Base-by-base conservation (phyloP, 2,888 invertebrate genomes). In the Nudaria mundana region DNA sequence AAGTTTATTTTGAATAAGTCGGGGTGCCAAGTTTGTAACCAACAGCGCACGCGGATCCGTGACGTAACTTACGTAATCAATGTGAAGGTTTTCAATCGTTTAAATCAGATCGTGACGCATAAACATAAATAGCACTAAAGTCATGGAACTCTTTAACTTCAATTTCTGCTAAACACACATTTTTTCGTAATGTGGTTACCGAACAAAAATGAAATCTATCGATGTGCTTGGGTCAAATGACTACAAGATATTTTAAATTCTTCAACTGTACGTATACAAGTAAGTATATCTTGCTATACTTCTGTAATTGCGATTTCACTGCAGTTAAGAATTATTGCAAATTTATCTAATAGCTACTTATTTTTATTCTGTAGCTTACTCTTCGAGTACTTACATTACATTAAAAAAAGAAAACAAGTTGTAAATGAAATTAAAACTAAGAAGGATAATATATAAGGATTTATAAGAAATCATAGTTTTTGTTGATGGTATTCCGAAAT, bases 41-140 rank as follows among this genome's bases (percentile, higher is more conserved):
- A 77, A 55, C 52, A 51, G 63, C 69, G 70, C 73, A 76, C 71
- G 62, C 71, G 64, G 64, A 67, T 69, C 69, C 71, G 61, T 86
- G 85, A 86, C 74, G 83, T 85, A 86, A 88, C 80, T 86, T 83
- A 87, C 76, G 78, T 85, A 87, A 87, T 71, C 84, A 81, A 83
- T 82, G 81, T 81, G 83, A 85, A 85, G 84, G 82, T 81, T 80
- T 80, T 69, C 66, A 67, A 69, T 69, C 62, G 48, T 54, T 45
- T 54, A 61, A 73, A 74, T 66, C 67, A 52, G 72, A 71, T 62
- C 68, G 34, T 34, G 24, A 26, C 18, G 5, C 25, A 16, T 25
- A 38, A 36, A 55, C 36, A 18, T 56, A 48, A 59, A 52, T 66
- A 57, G n/a, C n/a, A n/a, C n/a, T n/a, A n/a, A n/a, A n/a, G n/a